A percentile compares a stretch with the other conserved stretches of the same genome.
These are phyloP conservation scores for Cataglyphis rosenhaueri DNA, from an alignment of 2,888 invertebrate species.

Conservation along the genomic window DNA sequence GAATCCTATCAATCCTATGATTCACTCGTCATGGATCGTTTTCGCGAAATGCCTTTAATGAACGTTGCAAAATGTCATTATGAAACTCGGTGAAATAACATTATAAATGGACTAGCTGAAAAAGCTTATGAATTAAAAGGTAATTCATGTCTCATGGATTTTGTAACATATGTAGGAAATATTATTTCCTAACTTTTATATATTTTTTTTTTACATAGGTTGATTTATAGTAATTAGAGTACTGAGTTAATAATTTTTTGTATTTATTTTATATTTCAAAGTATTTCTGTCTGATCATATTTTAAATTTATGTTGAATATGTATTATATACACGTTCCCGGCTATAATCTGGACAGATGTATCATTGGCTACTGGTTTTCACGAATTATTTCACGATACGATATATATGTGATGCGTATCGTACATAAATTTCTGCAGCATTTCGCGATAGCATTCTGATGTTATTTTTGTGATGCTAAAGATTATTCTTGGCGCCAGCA, in stretches of 20 bases:
- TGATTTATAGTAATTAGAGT: neutral
- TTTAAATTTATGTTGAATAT: neutral
- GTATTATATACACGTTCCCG: neutral
- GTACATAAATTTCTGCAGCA: constrained; percentile 23
- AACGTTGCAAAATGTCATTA: constrained; percentile 22
- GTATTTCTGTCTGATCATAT: neutral
- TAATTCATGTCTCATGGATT: constrained; percentile 6
- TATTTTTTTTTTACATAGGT: neutral
- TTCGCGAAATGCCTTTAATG: constrained; percentile 22
- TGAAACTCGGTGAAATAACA: constrained; percentile 26
- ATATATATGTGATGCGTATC: neutral
- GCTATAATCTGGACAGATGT: neutral
- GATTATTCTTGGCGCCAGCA: neutral
- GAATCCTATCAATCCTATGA: neutral
- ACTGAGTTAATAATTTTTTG: too few species aligned
- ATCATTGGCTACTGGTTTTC: neutral
- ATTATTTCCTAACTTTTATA: constrained; percentile 1
- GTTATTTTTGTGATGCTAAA: constrained; percentile 1
- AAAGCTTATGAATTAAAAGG: constrained; percentile 12
- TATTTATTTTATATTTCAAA: neutral
- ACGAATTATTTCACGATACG: constrained; percentile 6
- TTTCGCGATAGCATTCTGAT: neutral
- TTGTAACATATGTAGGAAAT: constrained; percentile 12
- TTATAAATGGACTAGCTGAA: neutral
- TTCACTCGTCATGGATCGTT: constrained; percentile 10